These are phyloP conservation scores for Acanthurus tractus DNA, from an alignment of 2,797 vertebrate species.

Conservation along the genomic window DNA sequence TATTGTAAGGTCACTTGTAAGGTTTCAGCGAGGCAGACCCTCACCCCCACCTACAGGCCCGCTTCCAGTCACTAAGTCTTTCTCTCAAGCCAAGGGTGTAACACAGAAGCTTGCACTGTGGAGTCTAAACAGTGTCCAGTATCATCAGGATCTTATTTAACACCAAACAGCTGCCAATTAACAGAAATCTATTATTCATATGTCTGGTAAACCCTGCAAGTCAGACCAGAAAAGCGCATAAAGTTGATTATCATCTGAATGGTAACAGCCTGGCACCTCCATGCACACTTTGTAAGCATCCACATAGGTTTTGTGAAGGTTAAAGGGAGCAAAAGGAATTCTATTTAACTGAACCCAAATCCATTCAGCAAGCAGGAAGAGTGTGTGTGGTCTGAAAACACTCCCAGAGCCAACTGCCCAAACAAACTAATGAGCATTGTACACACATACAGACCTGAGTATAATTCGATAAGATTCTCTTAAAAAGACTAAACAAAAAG, in stretches of 20 bases:
- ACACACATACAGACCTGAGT: conserved; percentile 49
- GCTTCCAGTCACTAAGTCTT: conserved; percentile 33
- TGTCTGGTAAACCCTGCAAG: conserved; percentile 39
- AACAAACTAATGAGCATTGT: conserved; percentile 81
- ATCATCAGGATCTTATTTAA: conserved; percentile 52
- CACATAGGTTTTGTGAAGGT: conserved; percentile 63
- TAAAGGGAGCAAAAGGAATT: conserved; percentile 75
- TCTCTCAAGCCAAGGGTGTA: conserved; percentile 50
- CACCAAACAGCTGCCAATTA: conserved; percentile 57
- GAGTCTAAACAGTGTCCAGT: conserved; percentile 43
- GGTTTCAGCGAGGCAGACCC: conserved; percentile 72
- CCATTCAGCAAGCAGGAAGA: conserved; percentile 77
- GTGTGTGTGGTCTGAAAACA: conserved; percentile 84
- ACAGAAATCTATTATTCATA: conserved; percentile 49
- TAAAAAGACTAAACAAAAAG: conserved; percentile 3
- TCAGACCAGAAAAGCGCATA: conserved; percentile 33
- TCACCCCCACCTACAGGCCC: conserved; percentile 65
- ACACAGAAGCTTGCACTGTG: conserved; percentile 50
- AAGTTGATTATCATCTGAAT: conserved; percentile 76
- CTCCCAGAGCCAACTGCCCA: conserved; percentile 72
- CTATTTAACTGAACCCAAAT: conserved; percentile 74
- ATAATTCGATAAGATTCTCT: conserved; percentile 32
- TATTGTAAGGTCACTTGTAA: conserved; percentile 80
- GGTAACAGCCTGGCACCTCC: conserved; percentile 56
- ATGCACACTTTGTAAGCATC: conserved; percentile 54